Evolutionary conservation across 2,888 invertebrate genomes (phyloP), one percentile per base, ranked within the genome.

Genomic region (Chesias legatella): DNA sequence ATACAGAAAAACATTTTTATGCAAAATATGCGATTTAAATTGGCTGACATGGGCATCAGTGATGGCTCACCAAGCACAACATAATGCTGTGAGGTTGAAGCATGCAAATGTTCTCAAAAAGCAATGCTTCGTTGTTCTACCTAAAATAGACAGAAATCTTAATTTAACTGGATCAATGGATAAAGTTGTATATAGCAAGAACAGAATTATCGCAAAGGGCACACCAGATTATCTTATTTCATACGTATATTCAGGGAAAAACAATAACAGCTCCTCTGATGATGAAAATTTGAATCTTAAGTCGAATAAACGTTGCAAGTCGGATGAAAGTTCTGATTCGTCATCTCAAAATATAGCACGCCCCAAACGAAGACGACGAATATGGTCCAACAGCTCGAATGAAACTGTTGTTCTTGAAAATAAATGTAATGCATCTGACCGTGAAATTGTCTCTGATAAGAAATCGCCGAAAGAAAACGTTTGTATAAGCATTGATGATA

Each of bases 401-500:
- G 73, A 69, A 27, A 71, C 68, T 1, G 59, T 73, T 10, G 53
- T 67, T 23, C 53, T 69, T 30, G 68, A 55, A 26, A 56, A 48
- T 27, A 56, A 63, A 24, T 26, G 33, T 1, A 34, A 44, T 30
- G 0, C 20, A 6, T 30, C 43, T 9, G 48, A 37, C 24, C 56
- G 47, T 40, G 53, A 33, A 17, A 36, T 30, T 20, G 38, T 33
- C 38, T 28, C 38, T 33, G 21, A 7, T 10, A 32, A 10, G 4
- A 26, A 39, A 32, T 33, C n/a, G 11, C 9, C 2, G 3, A 6
- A 20, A 33, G 23, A 23, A 37, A 17, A 57, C 40, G 73, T 71
- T 39, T 81, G 69, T 41, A 78, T 81, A 26, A 67, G 63, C 39
- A 67, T 83, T 48, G 76, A 73, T 33, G 81, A 80, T 47, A 74